Conservation (phyloP, 2,888 invertebrate species). For the Lepidochitona cinerea region DNA sequence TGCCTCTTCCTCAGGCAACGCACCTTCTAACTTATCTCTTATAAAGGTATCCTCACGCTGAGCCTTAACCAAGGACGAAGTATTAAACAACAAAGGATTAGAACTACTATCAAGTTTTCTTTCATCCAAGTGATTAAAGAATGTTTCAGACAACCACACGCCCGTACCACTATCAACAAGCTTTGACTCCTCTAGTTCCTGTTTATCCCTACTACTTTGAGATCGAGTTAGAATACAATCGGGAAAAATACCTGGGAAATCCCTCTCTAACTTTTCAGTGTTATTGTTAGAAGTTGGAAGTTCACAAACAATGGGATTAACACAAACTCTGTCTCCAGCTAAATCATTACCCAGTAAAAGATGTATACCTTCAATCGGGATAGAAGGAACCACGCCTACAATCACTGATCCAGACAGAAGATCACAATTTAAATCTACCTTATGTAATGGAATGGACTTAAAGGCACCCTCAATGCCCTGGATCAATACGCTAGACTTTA, state of each 20-base stretch:
- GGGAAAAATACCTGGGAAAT: neutral
- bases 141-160: neutral
- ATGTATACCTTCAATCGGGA: neutral
- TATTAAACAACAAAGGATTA: too few species aligned
- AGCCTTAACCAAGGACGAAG: neutral
- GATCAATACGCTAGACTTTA: too few species aligned
- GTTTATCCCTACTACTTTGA: too few species aligned
- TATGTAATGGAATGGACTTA: neutral
- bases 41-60: neutral
- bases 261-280: neutral
- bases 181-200: too few species aligned
- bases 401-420: constrained; percentile 3
- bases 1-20: neutral
- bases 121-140: neutral
- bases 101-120: too few species aligned
- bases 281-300: neutral
- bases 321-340: constrained; percentile 6
- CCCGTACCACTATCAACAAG: too few species aligned
- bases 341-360: neutral
- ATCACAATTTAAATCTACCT: constrained; percentile 1
- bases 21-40: neutral
- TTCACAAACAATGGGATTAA: neutral
- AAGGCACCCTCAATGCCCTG: neutral
- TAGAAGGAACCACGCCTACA: neutral
- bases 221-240: neutral